Evolutionary conservation across 2,113 vertebrate species (phyloP).

Genomic region (Aspidoscelis tigris): DNA sequence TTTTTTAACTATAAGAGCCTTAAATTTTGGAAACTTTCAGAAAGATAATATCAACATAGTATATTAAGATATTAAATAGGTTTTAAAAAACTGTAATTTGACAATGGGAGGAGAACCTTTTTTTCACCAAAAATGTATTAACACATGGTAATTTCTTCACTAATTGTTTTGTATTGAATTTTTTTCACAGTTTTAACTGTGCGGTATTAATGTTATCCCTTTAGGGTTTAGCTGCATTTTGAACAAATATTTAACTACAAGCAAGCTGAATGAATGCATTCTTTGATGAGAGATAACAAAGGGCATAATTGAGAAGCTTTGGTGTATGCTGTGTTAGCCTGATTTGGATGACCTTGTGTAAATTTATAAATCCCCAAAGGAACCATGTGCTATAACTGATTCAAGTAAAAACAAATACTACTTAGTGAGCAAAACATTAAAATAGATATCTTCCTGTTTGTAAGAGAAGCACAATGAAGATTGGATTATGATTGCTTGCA

Average conservation of each 20-base stretch:
- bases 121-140: conserved; percentile 15
- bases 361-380: conserved; percentile 55
- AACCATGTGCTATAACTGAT: conserved; percentile 51
- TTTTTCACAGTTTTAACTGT: conserved; percentile 47
- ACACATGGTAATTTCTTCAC: conserved; percentile 42
- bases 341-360: conserved; percentile 57
- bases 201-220: conserved; percentile 62
- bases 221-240: conserved; percentile 65
- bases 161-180: conserved; percentile 30
- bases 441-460: background rate
- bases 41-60: background rate
- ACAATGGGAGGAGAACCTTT: background rate
- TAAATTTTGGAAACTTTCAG: background rate
- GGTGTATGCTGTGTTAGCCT: conserved; percentile 40
- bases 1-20: background rate
- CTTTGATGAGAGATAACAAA: conserved; percentile 70
- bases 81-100: background rate
- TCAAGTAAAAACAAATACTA: conserved; percentile 53
- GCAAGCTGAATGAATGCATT: conserved; percentile 61
- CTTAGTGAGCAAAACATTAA: conserved; percentile 45
- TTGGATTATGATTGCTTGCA: background rate
- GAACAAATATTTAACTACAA: conserved; percentile 62
- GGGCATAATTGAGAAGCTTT: conserved; percentile 60
- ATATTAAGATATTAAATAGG: background rate
- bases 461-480: conserved; percentile 34